phyloP scores from a whole-genome alignment of 2,888 invertebrate species.

The Ophion costatus region DNA sequence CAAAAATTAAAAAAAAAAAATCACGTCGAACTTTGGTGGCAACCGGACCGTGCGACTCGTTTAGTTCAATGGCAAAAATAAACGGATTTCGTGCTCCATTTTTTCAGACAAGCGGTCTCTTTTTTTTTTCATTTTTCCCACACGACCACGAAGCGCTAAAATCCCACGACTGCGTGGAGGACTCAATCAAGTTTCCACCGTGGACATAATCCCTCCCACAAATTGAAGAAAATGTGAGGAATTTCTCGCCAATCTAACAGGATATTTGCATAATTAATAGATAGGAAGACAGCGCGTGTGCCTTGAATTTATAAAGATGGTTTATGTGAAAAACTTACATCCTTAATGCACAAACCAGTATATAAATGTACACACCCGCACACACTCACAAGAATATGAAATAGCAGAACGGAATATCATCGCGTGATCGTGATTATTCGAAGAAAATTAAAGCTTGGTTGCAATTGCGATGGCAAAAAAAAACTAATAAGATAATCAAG shows the following conservation, averaged over 20 bases:
- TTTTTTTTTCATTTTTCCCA: not conserved
- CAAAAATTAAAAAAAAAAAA: too few relatives aligned
- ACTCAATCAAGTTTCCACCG: slow-evolving; percentile 20
- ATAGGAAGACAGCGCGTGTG: slow-evolving; percentile 30
- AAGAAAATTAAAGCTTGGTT: slow-evolving; percentile 52
- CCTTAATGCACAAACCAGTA: not conserved
- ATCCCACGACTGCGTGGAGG: not conserved
- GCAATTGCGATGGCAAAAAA: slow-evolving; percentile 50
- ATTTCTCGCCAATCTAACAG: slow-evolving; percentile 19
- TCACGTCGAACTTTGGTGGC: too few relatives aligned
- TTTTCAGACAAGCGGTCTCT: too few relatives aligned
- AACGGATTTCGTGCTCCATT: not conserved
- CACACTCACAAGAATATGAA: not conserved
- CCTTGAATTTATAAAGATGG: slow-evolving; percentile 27
- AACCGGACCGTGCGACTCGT: too few relatives aligned
- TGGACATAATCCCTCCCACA: not conserved
- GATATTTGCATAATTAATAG: slow-evolving; percentile 38
- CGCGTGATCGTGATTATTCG: slow-evolving; percentile 36
- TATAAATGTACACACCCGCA: not conserved
- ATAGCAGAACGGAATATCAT: slow-evolving; percentile 3
- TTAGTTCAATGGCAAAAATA: too few relatives aligned
- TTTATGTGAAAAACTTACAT: not conserved
- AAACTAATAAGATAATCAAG: slow-evolving; percentile 59
- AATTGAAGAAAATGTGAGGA: slow-evolving; percentile 3
- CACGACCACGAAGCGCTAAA: not conserved